Percentiles rank a stretch among this genome's conserved stretches.
Evolutionary conservation across 2,113 vertebrate species (phyloP).

Genomic region (Nyctereutes procyonoides): DNA sequence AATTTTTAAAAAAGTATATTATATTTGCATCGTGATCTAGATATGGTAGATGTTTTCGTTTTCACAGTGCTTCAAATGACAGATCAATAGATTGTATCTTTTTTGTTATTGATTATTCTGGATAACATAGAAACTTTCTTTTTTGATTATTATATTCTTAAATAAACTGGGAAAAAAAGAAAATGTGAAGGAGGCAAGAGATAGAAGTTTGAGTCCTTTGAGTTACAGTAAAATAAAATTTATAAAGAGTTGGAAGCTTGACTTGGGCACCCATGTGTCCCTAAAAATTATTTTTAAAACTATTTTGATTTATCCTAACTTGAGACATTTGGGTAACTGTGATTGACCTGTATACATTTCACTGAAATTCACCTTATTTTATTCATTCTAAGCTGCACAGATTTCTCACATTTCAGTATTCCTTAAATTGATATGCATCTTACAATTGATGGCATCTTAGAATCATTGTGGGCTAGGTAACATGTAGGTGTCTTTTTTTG

Average conservation of each 20-base stretch:
- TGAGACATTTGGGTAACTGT: conserved; percentile 5
- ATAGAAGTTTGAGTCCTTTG: conserved; percentile 16
- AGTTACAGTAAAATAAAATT: conserved; percentile 40
- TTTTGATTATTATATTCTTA: conserved; percentile 19
- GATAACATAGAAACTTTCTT: background rate
- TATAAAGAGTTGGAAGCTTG: background rate
- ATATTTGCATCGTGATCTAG: background rate
- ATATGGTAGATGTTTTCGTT: conserved; percentile 2
- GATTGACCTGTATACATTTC: background rate
- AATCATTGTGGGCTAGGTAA: background rate
- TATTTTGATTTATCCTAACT: background rate
- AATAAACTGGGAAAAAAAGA: background rate
- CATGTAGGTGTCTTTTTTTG: background rate
- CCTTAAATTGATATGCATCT: background rate
- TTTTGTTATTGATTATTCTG: background rate
- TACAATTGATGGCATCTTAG: conserved; percentile 22
- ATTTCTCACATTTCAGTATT: conserved; percentile 34
- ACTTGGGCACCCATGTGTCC: background rate
- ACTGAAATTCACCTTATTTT: background rate
- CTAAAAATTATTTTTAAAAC: conserved; percentile 32
- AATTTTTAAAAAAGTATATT: background rate
- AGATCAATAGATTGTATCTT: background rate
- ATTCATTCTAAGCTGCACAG: background rate
- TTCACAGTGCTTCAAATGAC: conserved; percentile 19
- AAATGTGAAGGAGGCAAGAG: background rate